These are phyloP conservation scores for Neodon shergylaensis DNA, from an alignment of 2,113 vertebrate genomes.

Conservation along the genomic window DNA sequence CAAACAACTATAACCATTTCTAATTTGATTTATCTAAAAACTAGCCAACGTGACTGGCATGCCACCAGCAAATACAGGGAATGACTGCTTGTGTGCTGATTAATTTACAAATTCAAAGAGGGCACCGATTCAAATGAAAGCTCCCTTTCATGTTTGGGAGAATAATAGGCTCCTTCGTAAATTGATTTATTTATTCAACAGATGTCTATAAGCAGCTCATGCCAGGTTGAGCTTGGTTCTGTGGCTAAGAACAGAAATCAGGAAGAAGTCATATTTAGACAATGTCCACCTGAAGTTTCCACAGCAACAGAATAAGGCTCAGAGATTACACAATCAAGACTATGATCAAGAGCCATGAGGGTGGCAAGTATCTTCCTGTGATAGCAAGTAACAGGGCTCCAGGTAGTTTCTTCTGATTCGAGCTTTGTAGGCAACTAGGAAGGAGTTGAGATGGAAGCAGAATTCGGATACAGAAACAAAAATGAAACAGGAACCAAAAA, in stretches of 20 bases:
- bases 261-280: rapidly evolving
- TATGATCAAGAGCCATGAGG: too few species aligned
- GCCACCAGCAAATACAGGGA: background rate
- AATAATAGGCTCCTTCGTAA: background rate
- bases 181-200: background rate
- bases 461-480: background rate
- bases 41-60: background rate
- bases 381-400: background rate
- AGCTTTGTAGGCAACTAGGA: background rate
- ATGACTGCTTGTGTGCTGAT: background rate
- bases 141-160: background rate
- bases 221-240: background rate
- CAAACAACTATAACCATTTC: slow-evolving; percentile 70
- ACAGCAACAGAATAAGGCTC: too few species aligned
- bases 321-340: background rate
- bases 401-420: background rate
- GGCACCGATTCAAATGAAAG: background rate
- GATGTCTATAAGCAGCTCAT: background rate
- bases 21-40: slow-evolving; percentile 75
- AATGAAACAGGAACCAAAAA: background rate
- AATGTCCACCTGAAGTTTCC: background rate
- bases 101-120: background rate
- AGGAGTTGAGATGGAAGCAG: background rate
- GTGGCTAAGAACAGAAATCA: background rate
- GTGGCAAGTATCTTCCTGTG: too few species aligned